These are phyloP conservation scores for Tympanuchus pallidicinctus DNA, from an alignment of 2,113 vertebrate species.

Conservation along the genomic window DNA sequence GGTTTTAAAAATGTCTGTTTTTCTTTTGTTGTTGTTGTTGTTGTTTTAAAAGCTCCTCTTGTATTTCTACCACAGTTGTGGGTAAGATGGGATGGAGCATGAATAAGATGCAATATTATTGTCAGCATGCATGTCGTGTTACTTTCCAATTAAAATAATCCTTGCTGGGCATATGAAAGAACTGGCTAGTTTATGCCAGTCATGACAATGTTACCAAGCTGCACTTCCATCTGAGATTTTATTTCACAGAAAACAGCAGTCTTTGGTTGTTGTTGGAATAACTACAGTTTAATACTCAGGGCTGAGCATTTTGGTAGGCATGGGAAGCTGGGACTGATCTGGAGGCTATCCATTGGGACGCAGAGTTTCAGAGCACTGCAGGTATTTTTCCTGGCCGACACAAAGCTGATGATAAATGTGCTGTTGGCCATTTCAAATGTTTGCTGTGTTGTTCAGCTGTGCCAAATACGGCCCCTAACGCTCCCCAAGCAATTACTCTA, in stretches of 20 bases:
- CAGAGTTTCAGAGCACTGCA: background rate
- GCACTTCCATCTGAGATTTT: slow-evolving; percentile 8
- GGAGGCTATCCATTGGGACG: background rate
- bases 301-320: background rate
- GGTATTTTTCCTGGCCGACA: background rate
- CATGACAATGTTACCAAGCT: slow-evolving; percentile 2
- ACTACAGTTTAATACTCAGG: background rate
- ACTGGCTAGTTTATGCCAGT: background rate
- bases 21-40: too few relatives aligned
- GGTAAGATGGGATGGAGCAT: slow-evolving; percentile 2
- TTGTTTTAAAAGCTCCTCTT: slow-evolving; percentile 9
- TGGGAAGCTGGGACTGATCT: background rate
- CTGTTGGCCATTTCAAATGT: background rate
- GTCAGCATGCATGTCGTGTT: slow-evolving; percentile 38
- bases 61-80: slow-evolving; percentile 35
- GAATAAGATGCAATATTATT: slow-evolving; percentile 31
- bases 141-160: slow-evolving; percentile 50
- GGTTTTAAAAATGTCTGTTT: background rate
- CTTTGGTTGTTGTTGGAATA: background rate
- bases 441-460: background rate
- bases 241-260: background rate
- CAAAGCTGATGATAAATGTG: background rate
- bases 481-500: background rate
- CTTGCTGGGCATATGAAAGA: slow-evolving; percentile 44
- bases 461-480: background rate